A percentile compares a stretch with the other conserved stretches of the same genome.
These are phyloP conservation scores for Dryobates pubescens DNA, from an alignment of 2,797 vertebrate species.

Conservation along the genomic window DNA sequence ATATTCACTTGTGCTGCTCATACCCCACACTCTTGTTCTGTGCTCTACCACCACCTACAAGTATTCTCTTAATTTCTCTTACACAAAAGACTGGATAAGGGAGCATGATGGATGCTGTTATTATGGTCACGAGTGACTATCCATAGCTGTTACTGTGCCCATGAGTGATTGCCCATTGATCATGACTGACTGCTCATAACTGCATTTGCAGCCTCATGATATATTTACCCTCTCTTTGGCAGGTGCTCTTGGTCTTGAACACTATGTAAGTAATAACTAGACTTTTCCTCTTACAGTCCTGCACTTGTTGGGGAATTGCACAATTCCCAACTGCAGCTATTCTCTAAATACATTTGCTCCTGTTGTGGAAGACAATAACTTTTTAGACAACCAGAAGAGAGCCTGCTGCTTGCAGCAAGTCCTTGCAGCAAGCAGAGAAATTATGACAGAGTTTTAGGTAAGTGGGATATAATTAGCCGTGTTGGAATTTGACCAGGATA, in stretches of 20 bases:
- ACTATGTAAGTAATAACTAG: background rate
- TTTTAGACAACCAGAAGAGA: background rate
- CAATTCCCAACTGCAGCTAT: background rate
- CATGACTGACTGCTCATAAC: conserved; percentile 25
- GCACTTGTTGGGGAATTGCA: background rate
- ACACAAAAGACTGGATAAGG: conserved; percentile 43
- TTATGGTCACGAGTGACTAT: background rate
- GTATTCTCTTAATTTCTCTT: conserved; percentile 56
- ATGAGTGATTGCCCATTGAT: background rate
- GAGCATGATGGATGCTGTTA: conserved; percentile 38
- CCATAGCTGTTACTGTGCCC: too few relatives aligned
- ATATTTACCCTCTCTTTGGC: background rate
- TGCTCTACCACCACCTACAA: background rate
- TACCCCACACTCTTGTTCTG: background rate
- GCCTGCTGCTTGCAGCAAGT: background rate
- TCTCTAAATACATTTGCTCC: background rate
- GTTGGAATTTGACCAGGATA: conserved; percentile 71
- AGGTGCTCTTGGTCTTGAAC: background rate
- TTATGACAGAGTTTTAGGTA: conserved; percentile 51
- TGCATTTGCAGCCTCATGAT: conserved; percentile 12
- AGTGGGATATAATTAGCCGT: conserved; percentile 62
- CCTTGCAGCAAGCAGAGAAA: conserved; percentile 11
- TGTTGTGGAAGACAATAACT: background rate
- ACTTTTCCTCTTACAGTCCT: background rate
- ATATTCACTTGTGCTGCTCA: background rate